Evolutionary conservation across 2,888 invertebrate species (phyloP).

Genomic region (Lissocephala sabroskyi): DNA sequence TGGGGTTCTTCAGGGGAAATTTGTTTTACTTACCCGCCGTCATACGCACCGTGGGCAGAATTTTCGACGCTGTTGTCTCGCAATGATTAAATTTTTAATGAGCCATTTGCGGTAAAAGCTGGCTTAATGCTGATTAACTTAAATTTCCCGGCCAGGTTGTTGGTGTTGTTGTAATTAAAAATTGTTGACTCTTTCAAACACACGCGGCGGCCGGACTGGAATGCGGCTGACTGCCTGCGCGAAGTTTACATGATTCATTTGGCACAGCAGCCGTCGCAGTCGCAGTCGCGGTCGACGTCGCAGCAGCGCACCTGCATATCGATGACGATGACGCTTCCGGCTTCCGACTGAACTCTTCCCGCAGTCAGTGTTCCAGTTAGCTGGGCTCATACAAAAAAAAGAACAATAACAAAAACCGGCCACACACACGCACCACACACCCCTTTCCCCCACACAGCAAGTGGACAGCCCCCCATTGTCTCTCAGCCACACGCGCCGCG

Average conservation of each 20-base stretch:
- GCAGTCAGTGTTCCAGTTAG: constrained; percentile 45
- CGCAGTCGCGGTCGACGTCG: too few species aligned
- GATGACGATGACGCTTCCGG: constrained; percentile 21
- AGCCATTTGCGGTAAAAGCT: constrained; percentile 10
- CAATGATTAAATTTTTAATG: constrained; percentile 13
- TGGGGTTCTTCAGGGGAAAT: too few species aligned
- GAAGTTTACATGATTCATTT: too few species aligned
- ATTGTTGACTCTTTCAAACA: background rate
- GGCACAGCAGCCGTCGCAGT: too few species aligned
- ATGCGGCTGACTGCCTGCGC: too few species aligned
- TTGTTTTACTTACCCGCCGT: too few species aligned
- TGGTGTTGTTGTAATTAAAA: constrained; percentile 7
- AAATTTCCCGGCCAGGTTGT: constrained; percentile 6
- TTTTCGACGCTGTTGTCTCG: too few species aligned
- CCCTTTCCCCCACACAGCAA: background rate
- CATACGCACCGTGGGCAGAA: too few species aligned
- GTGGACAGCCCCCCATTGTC: background rate
- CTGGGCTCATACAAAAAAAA: constrained; percentile 37
- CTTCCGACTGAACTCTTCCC: constrained; percentile 27
- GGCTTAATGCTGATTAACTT: constrained; percentile 11
- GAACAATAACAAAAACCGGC: constrained; percentile 15
- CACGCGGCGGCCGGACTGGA: too few species aligned
- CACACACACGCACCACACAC: too few species aligned
- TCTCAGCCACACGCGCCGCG: background rate
- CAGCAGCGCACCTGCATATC: constrained; percentile 22